Evolutionary conservation across 30 jellyfish, hydroid and myxozoan genomes (phyloP), one percentile per base, ranked within the genome.

Genomic region (Turritopsis rubra): DNA sequence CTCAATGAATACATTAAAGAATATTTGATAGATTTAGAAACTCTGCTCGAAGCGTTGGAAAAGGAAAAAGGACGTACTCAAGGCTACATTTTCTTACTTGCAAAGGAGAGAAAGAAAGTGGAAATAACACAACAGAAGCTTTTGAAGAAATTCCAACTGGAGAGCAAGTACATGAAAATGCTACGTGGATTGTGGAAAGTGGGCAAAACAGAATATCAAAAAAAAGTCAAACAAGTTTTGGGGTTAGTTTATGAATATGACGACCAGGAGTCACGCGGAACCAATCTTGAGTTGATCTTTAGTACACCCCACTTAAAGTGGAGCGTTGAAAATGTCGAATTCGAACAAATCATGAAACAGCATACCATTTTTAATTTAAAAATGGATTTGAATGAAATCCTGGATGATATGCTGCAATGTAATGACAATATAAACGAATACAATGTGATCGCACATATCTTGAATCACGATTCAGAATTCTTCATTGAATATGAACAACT

Each of bases 31-130:
- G 77, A 68, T 9, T 68, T 68, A 23, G 77, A 68, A 68, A 22
- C 9, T 68, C 21, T 68, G 30, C 31, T 7, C 31, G 28, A 27
- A n/a, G 28, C 77, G 23, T 68, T n/a, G 17, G 31, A 68, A 23
- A 68, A 68, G 28, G 77, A 68, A 68, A 68, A 68, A 23, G 30
- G 19, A 68, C 28, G 9, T 68, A 68, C 77, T 22, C 31, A 68
- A 68, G 77, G 77, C 9, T 68, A 68, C 19, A 68, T n/a, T n/a
- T 68, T 68, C 30, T 27, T 68, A n/a, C 77, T 68, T 68, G 77
- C 77, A 27, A 68, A 68, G 19, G 77, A 68, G 21, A 68, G 77
- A 68, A 23, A 27, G 19, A 68, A 68, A 27, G 30, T 68, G 9
- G 77, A 68, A 68, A 27, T n/a, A 8, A 68, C 77, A 27, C 77